Conservation (phyloP, 2,113 vertebrate species). For the Prinia subflava region DNA sequence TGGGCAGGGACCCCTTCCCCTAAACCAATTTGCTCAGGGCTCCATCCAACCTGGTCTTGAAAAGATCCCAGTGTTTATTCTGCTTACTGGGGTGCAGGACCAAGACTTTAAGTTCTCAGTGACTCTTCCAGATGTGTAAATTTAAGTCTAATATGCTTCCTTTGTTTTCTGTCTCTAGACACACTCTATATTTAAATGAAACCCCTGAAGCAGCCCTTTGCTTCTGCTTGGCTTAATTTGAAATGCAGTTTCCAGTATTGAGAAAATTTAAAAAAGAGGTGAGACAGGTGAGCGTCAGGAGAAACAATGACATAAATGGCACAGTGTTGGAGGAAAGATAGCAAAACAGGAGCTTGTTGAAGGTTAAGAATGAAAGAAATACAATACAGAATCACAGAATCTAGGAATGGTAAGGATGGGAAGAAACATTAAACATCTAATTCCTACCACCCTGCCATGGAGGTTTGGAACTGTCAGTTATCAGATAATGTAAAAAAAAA, state of each 20-base stretch:
- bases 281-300: fast-evolving
- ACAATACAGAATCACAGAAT: not conserved
- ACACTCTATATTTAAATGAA: not conserved
- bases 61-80: not conserved
- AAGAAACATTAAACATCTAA: not conserved
- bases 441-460: not conserved
- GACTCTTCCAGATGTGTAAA: not conserved
- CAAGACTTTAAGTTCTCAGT: not conserved
- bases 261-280: not conserved
- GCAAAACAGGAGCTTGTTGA: not conserved
- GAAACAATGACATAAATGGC: not conserved
- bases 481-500: not conserved
- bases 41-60: not conserved
- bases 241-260: not conserved
- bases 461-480: not conserved
- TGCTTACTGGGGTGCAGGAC: not conserved
- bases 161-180: not conserved
- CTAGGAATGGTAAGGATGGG: too few species aligned
- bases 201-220: not conserved
- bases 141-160: not conserved
- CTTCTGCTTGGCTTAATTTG: not conserved
- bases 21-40: not conserved
- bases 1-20: not conserved
- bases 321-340: not conserved
- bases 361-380: not conserved